Base-by-base conservation (phyloP, 2,797 vertebrate species). In the Phataginus tetradactyla region DNA sequence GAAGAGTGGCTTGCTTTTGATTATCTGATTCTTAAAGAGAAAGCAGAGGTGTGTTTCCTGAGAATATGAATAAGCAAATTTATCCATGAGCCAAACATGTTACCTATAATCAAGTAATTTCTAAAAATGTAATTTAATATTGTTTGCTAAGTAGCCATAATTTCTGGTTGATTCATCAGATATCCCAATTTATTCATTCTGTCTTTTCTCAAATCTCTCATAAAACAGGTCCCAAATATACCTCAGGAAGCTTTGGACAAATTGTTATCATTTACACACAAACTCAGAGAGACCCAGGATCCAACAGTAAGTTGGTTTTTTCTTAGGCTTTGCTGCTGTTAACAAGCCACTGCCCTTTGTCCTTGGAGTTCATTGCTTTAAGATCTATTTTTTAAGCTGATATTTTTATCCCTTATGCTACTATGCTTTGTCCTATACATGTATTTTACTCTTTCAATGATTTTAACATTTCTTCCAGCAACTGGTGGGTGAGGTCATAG, bases 241-340 rank as follows among this genome's bases (percentile, higher is more conserved):
- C 99, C 99, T n/a, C 97, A 90, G 63, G 99, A 99, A 97, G 99
- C 99, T 42, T 99, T 99, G 63, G 99, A 99, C 88, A 99, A 99
- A 97, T 98, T 99, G 10, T 89, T 99, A 77, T 98, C 98, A 25
- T 98, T 99, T 97, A 99, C 99, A 20, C 99, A 99, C 98, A 99
- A 98, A 78, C 99, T 99, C 90, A 99, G 99, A 77, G 98, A 98
- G 89, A 99, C 99, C 72, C 99, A 98, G 29, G 99, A 99, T 86
- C 97, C 99, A 51, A 99, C 99, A 0, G 99, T 99, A 96, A 99
- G 99, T 97, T 51, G 12, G 39, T 49, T 69, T 95, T 92, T 17
- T 18, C 34, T 69, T 84, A 15, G 89, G 89, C 3, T 83, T 81
- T n/a, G 96, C 74, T 96, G 1, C 95, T 89, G 55, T 57, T 92